Conservation (phyloP, 2,888 invertebrate genomes). For the Rhagonycha lutea region DNA sequence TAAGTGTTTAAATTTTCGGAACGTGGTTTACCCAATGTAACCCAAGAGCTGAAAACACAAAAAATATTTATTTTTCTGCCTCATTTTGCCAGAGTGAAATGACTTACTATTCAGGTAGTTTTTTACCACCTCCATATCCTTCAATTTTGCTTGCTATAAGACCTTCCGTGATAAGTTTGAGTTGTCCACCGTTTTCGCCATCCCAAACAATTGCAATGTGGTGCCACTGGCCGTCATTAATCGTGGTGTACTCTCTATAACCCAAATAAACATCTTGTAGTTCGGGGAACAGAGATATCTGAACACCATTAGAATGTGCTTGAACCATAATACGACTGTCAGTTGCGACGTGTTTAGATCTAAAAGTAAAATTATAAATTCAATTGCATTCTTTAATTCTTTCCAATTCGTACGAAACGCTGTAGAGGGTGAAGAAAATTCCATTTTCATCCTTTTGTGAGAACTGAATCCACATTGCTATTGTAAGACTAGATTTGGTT, state of each 20-base stretch:
- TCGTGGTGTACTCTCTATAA: constrained; percentile 88
- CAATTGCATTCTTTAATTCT: background rate
- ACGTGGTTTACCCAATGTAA: constrained; percentile 88
- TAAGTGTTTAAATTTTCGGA: constrained; percentile 80
- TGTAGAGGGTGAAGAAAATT: constrained; percentile 91
- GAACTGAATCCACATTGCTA: constrained; percentile 97
- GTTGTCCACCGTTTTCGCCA: constrained; percentile 80
- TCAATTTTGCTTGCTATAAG: constrained; percentile 90
- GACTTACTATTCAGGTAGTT: constrained; percentile 81
- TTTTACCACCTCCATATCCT: constrained; percentile 83
- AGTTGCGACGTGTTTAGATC: constrained; percentile 77
- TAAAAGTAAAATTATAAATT: constrained; percentile 48
- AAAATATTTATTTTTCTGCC: background rate
- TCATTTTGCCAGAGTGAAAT: background rate
- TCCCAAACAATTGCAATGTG: constrained; percentile 96
- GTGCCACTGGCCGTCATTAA: constrained; percentile 97
- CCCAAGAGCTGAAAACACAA: constrained; percentile 75
- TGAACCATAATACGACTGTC: constrained; percentile 83
- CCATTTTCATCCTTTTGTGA: constrained; percentile 90
- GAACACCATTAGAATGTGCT: constrained; percentile 91
- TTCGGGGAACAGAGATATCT: constrained; percentile 87
- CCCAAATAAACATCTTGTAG: constrained; percentile 87
- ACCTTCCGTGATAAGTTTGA: constrained; percentile 93
- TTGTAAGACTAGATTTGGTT: constrained; percentile 77
- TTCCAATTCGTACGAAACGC: constrained; percentile 70